A percentile compares a stretch with the other conserved stretches of the same genome.
Evolutionary conservation across 2,113 vertebrate genomes (phyloP).

Genomic region (Sula dactylatra): DNA sequence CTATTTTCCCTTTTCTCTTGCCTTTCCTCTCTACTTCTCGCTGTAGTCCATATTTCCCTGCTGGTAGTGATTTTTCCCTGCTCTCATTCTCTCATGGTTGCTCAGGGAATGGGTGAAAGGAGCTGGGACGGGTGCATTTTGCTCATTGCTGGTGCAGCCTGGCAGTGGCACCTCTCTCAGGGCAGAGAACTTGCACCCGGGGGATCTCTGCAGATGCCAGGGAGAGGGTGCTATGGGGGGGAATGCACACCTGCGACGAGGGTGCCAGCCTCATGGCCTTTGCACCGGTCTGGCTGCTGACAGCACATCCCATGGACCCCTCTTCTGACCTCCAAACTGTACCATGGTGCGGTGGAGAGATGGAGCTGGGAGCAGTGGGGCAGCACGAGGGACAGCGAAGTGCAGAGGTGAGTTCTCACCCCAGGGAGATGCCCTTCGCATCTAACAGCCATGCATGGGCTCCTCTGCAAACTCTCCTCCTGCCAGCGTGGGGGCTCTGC

Average conservation of each 20-base stretch:
- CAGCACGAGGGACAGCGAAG: not conserved
- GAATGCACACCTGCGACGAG: not conserved
- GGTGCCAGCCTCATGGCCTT: not conserved
- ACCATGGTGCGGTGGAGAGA: fast-evolving
- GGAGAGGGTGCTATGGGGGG: not conserved
- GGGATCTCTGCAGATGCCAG: not conserved
- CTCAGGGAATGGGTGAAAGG: not conserved
- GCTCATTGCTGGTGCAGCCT: fast-evolving
- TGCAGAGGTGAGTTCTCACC: not conserved
- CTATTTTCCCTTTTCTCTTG: not conserved
- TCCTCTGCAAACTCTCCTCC: not conserved
- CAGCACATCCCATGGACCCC: not conserved
- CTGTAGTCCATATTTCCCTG: not conserved
- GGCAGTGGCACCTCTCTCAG: not conserved
- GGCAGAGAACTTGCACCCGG: not conserved
- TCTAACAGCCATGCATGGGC: fast-evolving
- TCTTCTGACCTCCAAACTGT: not conserved
- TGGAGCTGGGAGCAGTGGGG: not conserved
- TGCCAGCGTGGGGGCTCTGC: not conserved
- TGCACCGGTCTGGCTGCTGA: fast-evolving
- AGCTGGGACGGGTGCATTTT: fast-evolving
- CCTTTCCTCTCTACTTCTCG: not conserved
- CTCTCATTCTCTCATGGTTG: not conserved
- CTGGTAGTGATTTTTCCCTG: not conserved
- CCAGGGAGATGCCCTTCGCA: not conserved